Conservation (phyloP, 2,113 vertebrate genomes). For the Alosa alosa region DNA sequence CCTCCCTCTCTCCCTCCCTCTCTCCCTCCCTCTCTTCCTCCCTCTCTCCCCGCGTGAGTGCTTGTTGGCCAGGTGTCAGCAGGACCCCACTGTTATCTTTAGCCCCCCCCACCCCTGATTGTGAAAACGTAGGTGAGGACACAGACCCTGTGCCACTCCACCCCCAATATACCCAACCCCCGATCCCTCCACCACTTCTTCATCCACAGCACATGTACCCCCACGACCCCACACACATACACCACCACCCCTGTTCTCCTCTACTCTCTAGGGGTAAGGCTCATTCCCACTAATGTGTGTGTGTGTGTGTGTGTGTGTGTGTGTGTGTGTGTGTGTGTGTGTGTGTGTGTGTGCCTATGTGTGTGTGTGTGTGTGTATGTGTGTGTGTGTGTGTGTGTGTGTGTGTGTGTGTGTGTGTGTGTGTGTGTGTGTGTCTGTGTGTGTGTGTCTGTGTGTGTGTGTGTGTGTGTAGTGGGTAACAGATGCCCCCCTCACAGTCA, state of each 20-base stretch:
- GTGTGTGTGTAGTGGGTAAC: conserved; percentile 36
- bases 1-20: neutral
- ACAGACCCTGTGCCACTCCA: conserved; percentile 32
- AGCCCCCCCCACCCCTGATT: conserved; percentile 39
- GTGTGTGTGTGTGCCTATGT: neutral
- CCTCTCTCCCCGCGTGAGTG: neutral
- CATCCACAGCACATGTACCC: neutral
- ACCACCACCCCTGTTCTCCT: neutral
- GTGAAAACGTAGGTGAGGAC: conserved; percentile 67
- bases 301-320: neutral
- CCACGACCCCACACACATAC: neutral
- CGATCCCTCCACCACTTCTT: neutral
- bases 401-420: neutral
- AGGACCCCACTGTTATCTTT: conserved; percentile 50
- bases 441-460: neutral
- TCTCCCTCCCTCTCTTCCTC: neutral
- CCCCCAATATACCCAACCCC: conserved; percentile 53
- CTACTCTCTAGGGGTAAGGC: conserved; percentile 13
- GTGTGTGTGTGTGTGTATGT: neutral
- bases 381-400: neutral
- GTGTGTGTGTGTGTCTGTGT: neutral
- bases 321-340: neutral
- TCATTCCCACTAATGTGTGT: conserved; percentile 28
- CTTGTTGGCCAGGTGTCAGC: conserved; percentile 53
- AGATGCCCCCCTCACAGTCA: conserved; percentile 65